Evolutionary conservation across 2,113 vertebrate genomes (phyloP), one percentile per base, ranked within the genome.

Genomic region (Chaenocephalus aceratus): DNA sequence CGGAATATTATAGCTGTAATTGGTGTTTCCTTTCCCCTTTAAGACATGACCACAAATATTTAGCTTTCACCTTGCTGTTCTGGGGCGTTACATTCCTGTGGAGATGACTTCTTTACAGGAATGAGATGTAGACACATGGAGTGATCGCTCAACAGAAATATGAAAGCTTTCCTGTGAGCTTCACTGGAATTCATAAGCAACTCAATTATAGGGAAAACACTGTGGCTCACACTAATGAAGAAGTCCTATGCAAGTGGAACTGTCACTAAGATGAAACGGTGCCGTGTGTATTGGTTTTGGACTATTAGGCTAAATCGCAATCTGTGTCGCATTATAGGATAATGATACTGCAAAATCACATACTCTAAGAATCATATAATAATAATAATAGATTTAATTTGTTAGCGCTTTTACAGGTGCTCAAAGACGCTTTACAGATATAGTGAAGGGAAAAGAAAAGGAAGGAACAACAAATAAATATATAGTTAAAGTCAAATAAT

Each of bases 11-110:
- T n/a, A n/a, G n/a, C n/a, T n/a, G n/a, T n/a, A n/a, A n/a, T n/a
- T n/a, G n/a, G n/a, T n/a, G n/a, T n/a, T n/a, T n/a, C n/a, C n/a
- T n/a, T n/a, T n/a, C n/a, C n/a, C n/a, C n/a, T n/a, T n/a, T 26
- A 15, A 74, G 53, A 62, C 36, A 23, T 72, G 46, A 75, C 62
- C 75, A 57, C 57, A 86, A 75, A 75, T 80, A 58, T 69, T 67
- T 41, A 13, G 36, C 70, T 59, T 71, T 78, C 49, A 51, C 49
- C 16, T 60, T 23, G 21, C 34, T 18, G 10, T 16, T 26, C 49
- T 3, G 44, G 12, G 10, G 3, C 56, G 13, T 72, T 3, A 36
- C 13, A 6, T 75, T 65, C 36, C 70, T 77, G 23, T 73, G 16
- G 62, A 53, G 62, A 48, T 41, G 34, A 41, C 21, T 57, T 70